A percentile compares a stretch with the other conserved stretches of the same genome.
Evolutionary conservation across 2,888 invertebrate species (phyloP).

Genomic region (Oscheius sp.): DNA sequence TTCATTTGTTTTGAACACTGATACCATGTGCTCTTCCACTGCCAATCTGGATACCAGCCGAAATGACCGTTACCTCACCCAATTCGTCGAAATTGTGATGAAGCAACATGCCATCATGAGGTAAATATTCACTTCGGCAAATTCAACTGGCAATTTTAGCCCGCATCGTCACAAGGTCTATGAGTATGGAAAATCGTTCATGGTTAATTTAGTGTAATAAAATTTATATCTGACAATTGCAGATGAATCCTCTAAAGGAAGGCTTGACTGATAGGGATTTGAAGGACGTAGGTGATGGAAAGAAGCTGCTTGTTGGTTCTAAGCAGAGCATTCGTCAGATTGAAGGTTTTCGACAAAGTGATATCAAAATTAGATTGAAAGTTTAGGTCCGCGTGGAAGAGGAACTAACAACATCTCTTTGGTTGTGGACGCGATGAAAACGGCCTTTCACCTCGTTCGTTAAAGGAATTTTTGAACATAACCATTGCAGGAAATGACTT

Average conservation of each 20-base stretch:
- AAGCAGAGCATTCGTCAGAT: slow-evolving; percentile 43
- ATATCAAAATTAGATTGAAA: too few relatives aligned
- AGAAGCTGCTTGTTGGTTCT: slow-evolving; percentile 42
- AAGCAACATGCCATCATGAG: too few relatives aligned
- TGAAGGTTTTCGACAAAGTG: too few relatives aligned
- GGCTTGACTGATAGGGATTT: slow-evolving; percentile 38
- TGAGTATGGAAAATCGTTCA: slow-evolving; percentile 50
- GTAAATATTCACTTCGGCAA: too few relatives aligned
- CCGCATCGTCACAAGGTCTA: slow-evolving; percentile 37
- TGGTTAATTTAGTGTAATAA: not conserved
- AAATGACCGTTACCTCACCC: slow-evolving; percentile 9
- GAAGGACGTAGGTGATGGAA: slow-evolving; percentile 47
- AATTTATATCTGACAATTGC: too few relatives aligned
- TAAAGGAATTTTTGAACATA: too few relatives aligned
- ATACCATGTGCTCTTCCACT: not conserved
- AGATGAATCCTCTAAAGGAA: slow-evolving; percentile 26
- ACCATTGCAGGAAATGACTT: too few relatives aligned
- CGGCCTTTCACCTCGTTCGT: slow-evolving; percentile 52
- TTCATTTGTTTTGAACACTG: not conserved
- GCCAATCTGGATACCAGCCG: slow-evolving; percentile 2
- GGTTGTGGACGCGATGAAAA: slow-evolving; percentile 53
- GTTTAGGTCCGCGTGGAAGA: slow-evolving; percentile 41
- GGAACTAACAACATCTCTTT: slow-evolving; percentile 42
- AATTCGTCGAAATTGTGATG: slow-evolving; percentile 4
- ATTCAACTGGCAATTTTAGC: too few relatives aligned